phyloP scores from a whole-genome alignment of 2,888 invertebrate species.

The Druceiella hillmani region DNA sequence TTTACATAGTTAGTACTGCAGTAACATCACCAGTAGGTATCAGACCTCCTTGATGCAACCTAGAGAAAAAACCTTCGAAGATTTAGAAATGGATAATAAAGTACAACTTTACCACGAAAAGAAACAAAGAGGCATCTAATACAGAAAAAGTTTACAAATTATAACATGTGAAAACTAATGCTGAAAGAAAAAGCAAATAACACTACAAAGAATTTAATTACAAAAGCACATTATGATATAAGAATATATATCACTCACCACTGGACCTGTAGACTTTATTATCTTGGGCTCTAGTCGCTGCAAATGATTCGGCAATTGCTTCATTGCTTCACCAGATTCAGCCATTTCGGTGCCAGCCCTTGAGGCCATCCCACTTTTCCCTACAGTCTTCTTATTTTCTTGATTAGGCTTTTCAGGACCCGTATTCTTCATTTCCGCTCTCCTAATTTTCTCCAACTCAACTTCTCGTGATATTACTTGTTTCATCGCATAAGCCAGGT shows the following conservation, averaged over 20 bases:
- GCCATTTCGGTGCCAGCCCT: neutral
- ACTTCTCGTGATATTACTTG: constrained; percentile 81
- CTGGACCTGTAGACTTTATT: constrained; percentile 37
- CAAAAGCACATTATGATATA: no score
- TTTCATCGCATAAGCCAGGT: constrained; percentile 60
- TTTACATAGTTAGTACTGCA: no score
- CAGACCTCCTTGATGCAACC: no score
- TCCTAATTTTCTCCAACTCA: constrained; percentile 69
- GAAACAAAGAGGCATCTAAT: no score
- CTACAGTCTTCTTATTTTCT: constrained; percentile 10
- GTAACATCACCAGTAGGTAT: no score
- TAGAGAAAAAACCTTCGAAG: no score
- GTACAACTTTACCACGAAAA: no score
- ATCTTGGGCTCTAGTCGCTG: constrained; percentile 61
- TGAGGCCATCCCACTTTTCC: constrained; percentile 3
- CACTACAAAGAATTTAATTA: no score
- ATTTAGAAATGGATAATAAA: no score
- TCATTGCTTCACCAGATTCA: constrained; percentile 6
- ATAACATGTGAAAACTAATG: no score
- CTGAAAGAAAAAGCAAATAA: no score
- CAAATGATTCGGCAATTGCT: constrained; percentile 61
- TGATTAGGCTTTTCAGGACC: constrained; percentile 2
- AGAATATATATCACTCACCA: constrained; percentile 32
- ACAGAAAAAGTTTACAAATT: no score
- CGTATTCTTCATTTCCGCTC: constrained; percentile 44